A percentile compares a stretch with the other conserved stretches of the same genome.
phyloP scores from a whole-genome alignment of 1,140 invertebrate species.

The Sinella curviseta region DNA sequence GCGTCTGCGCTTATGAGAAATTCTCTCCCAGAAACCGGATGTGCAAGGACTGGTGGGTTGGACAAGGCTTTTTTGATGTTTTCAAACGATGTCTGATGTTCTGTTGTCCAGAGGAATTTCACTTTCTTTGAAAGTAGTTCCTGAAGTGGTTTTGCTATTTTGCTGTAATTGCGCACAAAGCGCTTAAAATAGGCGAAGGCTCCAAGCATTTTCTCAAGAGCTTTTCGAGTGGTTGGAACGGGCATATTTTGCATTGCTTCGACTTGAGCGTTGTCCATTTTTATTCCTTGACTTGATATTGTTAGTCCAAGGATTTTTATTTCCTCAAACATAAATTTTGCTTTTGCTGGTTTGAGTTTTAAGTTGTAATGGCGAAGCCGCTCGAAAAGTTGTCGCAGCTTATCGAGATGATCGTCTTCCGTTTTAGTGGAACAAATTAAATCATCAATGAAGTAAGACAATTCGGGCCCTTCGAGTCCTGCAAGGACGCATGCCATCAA shows the following conservation, averaged over 20 bases:
- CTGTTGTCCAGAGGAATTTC: constrained; percentile 24
- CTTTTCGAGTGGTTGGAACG: not conserved
- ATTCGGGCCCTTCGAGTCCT: not conserved
- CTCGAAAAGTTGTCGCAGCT: not conserved
- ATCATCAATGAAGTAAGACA: not conserved
- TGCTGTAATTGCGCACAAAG: not conserved
- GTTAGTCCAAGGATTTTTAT: not conserved
- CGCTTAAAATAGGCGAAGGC: not conserved
- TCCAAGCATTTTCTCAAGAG: not conserved
- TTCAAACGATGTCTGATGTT: constrained; percentile 1
- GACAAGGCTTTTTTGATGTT: constrained; percentile 50
- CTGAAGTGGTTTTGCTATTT: not conserved
- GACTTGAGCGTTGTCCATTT: not conserved
- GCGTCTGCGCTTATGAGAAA: constrained; percentile 28
- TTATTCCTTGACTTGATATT: not conserved
- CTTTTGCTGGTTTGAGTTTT: not conserved
- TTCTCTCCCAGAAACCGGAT: no score
- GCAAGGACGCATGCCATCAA: not conserved
- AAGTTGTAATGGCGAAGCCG: not conserved
- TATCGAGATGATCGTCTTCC: not conserved
- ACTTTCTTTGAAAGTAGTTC: constrained; percentile 18
- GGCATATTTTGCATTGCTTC: not conserved
- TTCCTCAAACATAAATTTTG: not conserved
- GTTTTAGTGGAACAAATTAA: not conserved
- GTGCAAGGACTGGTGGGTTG: constrained; percentile 34